These are phyloP conservation scores for Agrilus planipennis DNA, from an alignment of 1,140 invertebrate genomes.

Conservation along the genomic window DNA sequence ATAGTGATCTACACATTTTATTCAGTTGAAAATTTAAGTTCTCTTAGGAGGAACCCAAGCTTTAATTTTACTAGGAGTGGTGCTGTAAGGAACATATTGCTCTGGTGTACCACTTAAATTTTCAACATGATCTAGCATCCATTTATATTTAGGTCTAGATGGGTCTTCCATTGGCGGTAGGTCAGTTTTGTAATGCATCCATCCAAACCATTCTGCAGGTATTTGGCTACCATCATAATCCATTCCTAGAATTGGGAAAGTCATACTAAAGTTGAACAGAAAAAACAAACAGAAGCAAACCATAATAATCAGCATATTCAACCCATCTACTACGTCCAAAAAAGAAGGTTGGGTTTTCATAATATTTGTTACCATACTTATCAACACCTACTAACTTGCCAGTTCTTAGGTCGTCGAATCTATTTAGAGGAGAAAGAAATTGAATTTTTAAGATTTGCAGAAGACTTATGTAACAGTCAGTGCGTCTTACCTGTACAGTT, in stretches of 20 bases:
- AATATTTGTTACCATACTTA: slow-evolving; percentile 95
- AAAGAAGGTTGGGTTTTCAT: slow-evolving; percentile 82
- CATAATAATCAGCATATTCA: slow-evolving; percentile 62
- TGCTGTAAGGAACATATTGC: slow-evolving; percentile 82
- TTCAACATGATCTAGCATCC: slow-evolving; percentile 73
- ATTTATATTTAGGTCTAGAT: slow-evolving; percentile 63
- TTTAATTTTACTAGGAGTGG: slow-evolving; percentile 72
- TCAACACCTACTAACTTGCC: slow-evolving; percentile 86
- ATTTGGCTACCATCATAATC: slow-evolving; percentile 94
- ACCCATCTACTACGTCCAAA: slow-evolving; percentile 91
- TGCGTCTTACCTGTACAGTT: slow-evolving; percentile 58
- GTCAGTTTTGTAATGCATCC: slow-evolving; percentile 78
- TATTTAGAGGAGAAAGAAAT: slow-evolving; percentile 33
- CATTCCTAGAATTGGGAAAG: slow-evolving; percentile 35
- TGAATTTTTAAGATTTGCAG: slow-evolving; percentile 12
- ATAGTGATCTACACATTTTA: too few relatives aligned
- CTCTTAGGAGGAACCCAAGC: slow-evolving; percentile 57
- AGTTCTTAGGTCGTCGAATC: slow-evolving; percentile 77
- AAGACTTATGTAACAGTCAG: slow-evolving; percentile 27
- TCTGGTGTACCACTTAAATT: slow-evolving; percentile 71
- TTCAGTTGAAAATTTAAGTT: not conserved
- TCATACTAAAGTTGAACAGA: slow-evolving; percentile 1
- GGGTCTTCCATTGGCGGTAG: slow-evolving; percentile 60
- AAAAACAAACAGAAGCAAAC: slow-evolving; percentile 29
- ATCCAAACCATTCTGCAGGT: slow-evolving; percentile 81